Conservation (phyloP, 2,888 invertebrate genomes). For the Leptogaster cylindrica region DNA sequence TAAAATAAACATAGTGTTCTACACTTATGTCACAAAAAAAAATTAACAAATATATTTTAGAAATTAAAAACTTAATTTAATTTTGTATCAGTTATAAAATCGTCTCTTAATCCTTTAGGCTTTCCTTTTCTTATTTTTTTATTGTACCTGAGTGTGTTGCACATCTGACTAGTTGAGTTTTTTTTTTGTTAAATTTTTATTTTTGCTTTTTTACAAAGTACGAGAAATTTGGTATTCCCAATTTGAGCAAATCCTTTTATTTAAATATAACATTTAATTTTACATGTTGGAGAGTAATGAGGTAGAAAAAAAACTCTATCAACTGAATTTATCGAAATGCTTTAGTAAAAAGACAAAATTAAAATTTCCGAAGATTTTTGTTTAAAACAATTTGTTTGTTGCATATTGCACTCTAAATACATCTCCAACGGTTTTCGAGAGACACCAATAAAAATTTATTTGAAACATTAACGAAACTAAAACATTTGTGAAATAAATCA, state of each 20-base stretch:
- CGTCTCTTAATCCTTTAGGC: neutral
- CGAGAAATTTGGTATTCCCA: conserved; percentile 4
- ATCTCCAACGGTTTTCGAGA: neutral
- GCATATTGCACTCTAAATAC: neutral
- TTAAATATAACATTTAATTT: too few relatives aligned
- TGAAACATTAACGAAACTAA: neutral
- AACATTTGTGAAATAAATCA: neutral
- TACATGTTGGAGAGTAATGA: neutral
- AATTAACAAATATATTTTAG: neutral
- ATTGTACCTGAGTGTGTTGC: conserved; percentile 42
- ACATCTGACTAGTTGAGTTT: conserved; percentile 43
- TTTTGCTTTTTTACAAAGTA: conserved; percentile 3
- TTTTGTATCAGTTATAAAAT: too few relatives aligned
- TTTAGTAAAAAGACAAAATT: neutral
- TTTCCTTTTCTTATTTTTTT: conserved; percentile 25
- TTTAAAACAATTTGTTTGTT: neutral
- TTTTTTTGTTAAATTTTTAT: conserved; percentile 9
- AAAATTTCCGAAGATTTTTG: too few relatives aligned
- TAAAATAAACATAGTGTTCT: conserved; percentile 17
- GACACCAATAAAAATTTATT: neutral
- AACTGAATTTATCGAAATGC: neutral
- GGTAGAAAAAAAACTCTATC: neutral
- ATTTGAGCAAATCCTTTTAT: too few relatives aligned
- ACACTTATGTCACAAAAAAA: conserved; percentile 26
- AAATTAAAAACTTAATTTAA: conserved; percentile 2